These are phyloP conservation scores for Nasonia vitripennis DNA, from an alignment of 1,140 invertebrate species.

Conservation along the genomic window DNA sequence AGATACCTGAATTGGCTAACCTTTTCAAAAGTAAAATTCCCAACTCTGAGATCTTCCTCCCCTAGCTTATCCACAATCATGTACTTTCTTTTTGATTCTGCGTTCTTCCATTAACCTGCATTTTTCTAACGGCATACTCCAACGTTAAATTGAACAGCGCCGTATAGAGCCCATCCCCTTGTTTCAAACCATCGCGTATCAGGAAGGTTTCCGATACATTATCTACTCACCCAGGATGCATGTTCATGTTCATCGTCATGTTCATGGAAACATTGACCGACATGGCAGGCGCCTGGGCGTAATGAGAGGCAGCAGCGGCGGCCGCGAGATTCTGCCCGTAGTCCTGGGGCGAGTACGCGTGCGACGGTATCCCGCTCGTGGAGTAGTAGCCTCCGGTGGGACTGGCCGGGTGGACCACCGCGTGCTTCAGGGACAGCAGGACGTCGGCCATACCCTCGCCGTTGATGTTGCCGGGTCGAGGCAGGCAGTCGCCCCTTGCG, in stretches of 20 bases:
- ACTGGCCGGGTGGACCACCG: conserved; percentile 87
- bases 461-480: conserved; percentile 66
- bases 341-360: conserved; percentile 53
- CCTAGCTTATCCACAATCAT: no score
- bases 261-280: conserved; percentile 98
- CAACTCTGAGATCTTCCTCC: no score
- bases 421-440: conserved; percentile 89
- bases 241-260: conserved; percentile 93
- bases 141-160: no score
- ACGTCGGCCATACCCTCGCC: conserved; percentile 87
- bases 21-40: no score
- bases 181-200: no score
- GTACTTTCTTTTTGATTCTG: no score
- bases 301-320: conserved; percentile 67
- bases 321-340: conserved; percentile 61
- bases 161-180: no score
- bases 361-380: conserved; percentile 66
- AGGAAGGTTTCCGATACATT: no score
- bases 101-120: no score
- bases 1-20: no score
- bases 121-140: no score
- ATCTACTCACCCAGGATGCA: conserved; percentile 78
- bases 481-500: conserved; percentile 69
- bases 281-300: conserved; percentile 82
- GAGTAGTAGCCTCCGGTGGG: conserved; percentile 72